Evolutionary conservation across 2,797 vertebrate genomes (phyloP), one percentile per base, ranked within the genome.

Genomic region (Apodemus agrarius): DNA sequence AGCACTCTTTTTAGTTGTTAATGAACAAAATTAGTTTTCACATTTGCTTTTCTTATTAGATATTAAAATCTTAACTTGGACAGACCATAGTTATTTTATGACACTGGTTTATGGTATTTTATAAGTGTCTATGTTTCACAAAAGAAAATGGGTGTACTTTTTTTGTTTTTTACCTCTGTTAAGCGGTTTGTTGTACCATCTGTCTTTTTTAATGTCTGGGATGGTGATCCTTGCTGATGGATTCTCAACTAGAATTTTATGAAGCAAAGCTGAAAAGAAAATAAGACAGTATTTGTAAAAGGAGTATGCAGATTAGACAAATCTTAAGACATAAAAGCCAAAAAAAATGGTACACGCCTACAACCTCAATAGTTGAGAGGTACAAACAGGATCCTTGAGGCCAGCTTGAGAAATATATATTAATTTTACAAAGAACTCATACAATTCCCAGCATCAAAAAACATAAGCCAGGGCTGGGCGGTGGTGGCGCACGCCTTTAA

Each of bases 181-280:
- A 95, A 99, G 97, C 92, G 98, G 97, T 34, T 98, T 99, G 95
- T 98, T 98, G 97, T 99, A 99, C 99, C 99, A 99, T 90, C 99
- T 99, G 85, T 99, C 99, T 97, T 99, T 99, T 98, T 99, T 99
- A 89, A 99, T 99, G 90, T 99, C 99, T 52, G 98, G 91, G 75
- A 99, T 99, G 16, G 98, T 98, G 96, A 99, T 98, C 63, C 99
- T 98, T 1, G 98, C 97, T 4, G 98, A 94, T 1, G 99, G 99
- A 97, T 97, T 98, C 97, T 99, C 98, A 0, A 98, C 98, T 95
- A 99, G 98, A 93, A 99, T 98, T 98, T 99, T 99, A 93, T 99
- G 99, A 89, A 99, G 98, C 97, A 99, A 97, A 79, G 99, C 99
- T 99, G 89, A 91, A 90, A 98, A 96, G 24, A 96, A 94, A 93